phyloP scores from a whole-genome alignment of 1,140 invertebrate species.

The Belonocnema kinseyi region DNA sequence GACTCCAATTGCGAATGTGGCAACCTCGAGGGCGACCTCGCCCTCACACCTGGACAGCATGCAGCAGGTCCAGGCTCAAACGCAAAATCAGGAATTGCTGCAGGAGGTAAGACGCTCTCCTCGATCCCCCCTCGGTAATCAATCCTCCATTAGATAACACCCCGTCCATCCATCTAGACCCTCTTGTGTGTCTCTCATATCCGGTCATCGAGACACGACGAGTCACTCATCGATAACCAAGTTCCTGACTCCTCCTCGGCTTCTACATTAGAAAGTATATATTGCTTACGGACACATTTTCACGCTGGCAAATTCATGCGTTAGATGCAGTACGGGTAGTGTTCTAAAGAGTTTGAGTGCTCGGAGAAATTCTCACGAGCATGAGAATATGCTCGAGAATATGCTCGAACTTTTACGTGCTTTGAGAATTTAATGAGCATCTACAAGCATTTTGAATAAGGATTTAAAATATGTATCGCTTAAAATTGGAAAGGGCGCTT shows the following conservation, averaged over 20 bases:
- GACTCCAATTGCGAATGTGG: constrained; percentile 37
- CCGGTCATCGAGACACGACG: constrained; percentile 45
- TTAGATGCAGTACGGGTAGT: not conserved
- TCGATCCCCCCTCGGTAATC: not conserved
- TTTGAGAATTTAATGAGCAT: no score
- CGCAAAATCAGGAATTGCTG: constrained; percentile 72
- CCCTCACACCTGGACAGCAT: constrained; percentile 42
- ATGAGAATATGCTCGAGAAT: no score
- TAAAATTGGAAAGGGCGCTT: no score
- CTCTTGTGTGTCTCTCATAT: constrained; percentile 38
- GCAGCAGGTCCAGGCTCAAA: constrained; percentile 52
- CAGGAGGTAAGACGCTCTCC: constrained; percentile 66
- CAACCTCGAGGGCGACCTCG: constrained; percentile 40
- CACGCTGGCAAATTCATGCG: constrained; percentile 21
- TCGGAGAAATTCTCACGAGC: no score
- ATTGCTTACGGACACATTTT: constrained; percentile 34
- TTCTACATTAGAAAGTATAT: constrained; percentile 25
- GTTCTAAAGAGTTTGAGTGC: no score
- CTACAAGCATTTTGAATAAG: no score
- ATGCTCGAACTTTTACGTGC: no score
- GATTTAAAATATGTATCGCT: no score
- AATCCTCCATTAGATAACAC: constrained; percentile 1
- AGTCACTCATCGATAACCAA: constrained; percentile 41
- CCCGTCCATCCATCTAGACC: constrained; percentile 16
- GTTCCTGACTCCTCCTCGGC: constrained; percentile 35